Evolutionary conservation across 2,888 invertebrate genomes (phyloP), one percentile per base, ranked within the genome.

Genomic region (Eremobia ochroleuca): DNA sequence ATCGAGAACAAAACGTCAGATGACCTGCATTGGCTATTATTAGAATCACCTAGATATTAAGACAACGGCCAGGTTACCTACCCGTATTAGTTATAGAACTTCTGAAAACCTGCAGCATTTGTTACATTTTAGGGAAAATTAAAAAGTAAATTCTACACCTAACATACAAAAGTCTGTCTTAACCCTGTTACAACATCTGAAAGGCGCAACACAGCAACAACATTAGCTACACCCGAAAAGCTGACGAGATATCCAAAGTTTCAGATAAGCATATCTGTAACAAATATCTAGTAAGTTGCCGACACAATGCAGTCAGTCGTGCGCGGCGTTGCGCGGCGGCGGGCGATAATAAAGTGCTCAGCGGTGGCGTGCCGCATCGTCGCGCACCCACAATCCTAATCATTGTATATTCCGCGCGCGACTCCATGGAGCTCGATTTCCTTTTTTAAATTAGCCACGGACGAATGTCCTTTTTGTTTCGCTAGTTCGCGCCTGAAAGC

Each of bases 381-480:
- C 96, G 96, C 97, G 93, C 96, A 95, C 96, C 96, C 96, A 94
- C 95, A 94, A 94, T 93, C 92, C 92, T 82, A 85, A 92, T 94
- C 95, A 95, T 95, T 95, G 90, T 86, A 91, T 94, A 96, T 96
- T 95, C 96, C 85, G 91, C 87, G 86, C 92, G 92, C 94, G 94
- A 92, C 90, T 90, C 81, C 91, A 85, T 92, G 88, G 90, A 88
- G 91, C 94, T 95, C 95, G 95, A 96, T 96, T 96, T 96, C 95
- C 96, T 96, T 95, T 96, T 96, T 96, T 92, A 95, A 96, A 96
- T 96, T 96, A 96, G 96, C 96, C 91, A 94, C 95, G 95, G 95
- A 92, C 95, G 94, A 95, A 93, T 93, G 94, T 96, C 92, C 93
- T 95, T 95, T 95, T 96, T 96, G 96, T 96, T 96, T 96, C 93